Evolutionary conservation across 1,140 invertebrate species (phyloP).

Genomic region (Melanaphis sacchari): DNA sequence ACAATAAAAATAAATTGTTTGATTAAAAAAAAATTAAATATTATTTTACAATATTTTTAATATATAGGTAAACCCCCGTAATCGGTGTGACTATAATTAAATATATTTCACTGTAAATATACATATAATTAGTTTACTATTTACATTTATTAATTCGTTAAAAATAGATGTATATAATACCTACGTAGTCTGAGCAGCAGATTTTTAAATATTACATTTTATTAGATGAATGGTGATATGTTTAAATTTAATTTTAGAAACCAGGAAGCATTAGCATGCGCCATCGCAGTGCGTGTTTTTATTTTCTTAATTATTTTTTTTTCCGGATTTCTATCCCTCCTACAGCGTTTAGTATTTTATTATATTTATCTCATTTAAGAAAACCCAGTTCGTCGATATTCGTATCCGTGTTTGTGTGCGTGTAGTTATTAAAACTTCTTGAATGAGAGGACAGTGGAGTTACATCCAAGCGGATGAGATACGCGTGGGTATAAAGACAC

Average conservation of each 20-base stretch:
- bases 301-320: neutral
- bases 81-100: too few species aligned
- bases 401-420: neutral
- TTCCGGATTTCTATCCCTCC: neutral
- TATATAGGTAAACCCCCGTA: too few species aligned
- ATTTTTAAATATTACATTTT: neutral
- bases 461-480: neutral
- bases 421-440: neutral
- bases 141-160: neutral
- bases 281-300: neutral
- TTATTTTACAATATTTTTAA: too few species aligned
- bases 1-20: neutral
- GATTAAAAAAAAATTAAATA: too few species aligned
- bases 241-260: neutral
- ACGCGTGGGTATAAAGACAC: neutral
- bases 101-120: too few species aligned
- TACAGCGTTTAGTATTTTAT: neutral
- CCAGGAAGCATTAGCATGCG: neutral
- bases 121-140: too few species aligned
- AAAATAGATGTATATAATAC: too few species aligned
- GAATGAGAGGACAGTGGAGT: neutral
- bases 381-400: neutral
- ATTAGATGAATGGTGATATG: too few species aligned
- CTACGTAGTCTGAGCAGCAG: too few species aligned
- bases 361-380: neutral